These are phyloP conservation scores for Tribolium madens DNA, from an alignment of 1,140 invertebrate species.

Conservation along the genomic window DNA sequence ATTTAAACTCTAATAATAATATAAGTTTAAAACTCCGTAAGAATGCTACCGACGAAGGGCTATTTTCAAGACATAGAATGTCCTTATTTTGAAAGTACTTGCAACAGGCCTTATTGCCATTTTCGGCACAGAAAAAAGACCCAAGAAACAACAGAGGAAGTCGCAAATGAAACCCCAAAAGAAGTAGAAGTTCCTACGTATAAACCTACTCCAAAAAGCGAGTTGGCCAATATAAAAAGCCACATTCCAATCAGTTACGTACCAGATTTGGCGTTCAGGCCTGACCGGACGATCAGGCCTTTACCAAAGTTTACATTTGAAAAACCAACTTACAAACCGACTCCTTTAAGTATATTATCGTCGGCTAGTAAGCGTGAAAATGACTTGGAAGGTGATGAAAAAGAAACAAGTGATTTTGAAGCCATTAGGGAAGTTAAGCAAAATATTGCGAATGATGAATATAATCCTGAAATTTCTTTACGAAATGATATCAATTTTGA, in stretches of 20 bases:
- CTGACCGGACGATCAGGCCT: conserved; percentile 53
- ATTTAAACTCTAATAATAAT: conserved; percentile 6
- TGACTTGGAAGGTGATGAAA: neutral
- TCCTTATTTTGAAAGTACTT: conserved; percentile 84
- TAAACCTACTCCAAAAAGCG: conserved; percentile 66
- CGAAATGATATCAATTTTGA: conserved; percentile 62
- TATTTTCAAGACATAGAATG: conserved; percentile 86
- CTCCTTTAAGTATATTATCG: conserved; percentile 62
- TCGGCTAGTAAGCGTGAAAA: conserved; percentile 48
- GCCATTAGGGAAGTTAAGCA: conserved; percentile 57
- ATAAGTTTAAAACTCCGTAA: conserved; percentile 22
- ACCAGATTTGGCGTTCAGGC: conserved; percentile 60
- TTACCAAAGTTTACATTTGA: conserved; percentile 53
- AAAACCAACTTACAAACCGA: conserved; percentile 63
- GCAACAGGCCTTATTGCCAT: conserved; percentile 90
- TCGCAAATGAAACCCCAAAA: conserved; percentile 42
- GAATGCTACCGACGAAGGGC: conserved; percentile 88
- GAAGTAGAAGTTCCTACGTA: conserved; percentile 64
- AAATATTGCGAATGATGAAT: conserved; percentile 56
- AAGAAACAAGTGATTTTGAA: conserved; percentile 49
- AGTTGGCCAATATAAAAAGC: conserved; percentile 62
- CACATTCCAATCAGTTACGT: conserved; percentile 65
- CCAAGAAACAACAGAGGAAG: conserved; percentile 51
- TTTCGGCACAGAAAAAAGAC: conserved; percentile 84
- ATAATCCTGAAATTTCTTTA: conserved; percentile 52